Conservation (phyloP, 1,140 invertebrate species). For the Dendroctonus ponderosae region DNA sequence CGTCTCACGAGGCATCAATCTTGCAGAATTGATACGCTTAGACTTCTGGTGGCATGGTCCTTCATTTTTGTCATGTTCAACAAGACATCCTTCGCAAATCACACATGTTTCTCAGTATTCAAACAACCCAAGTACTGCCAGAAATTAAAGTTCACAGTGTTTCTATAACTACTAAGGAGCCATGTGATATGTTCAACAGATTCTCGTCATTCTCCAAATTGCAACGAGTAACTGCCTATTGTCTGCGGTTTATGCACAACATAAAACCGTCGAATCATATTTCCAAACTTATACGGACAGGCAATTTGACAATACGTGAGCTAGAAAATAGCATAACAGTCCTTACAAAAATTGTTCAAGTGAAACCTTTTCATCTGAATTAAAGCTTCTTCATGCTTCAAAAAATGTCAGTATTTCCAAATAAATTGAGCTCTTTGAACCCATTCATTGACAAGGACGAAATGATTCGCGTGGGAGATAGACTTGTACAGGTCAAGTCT, state of each 20-base stretch:
- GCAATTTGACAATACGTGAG: conserved; percentile 15
- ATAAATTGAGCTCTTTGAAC: conserved; percentile 38
- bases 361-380: not conserved
- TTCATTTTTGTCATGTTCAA: conserved; percentile 3
- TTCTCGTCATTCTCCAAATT: conserved; percentile 4
- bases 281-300: not conserved
- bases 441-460: conserved; percentile 48
- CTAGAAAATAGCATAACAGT: not conserved
- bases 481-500: conserved; percentile 31
- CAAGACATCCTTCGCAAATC: not conserved
- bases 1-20: conserved; percentile 46
- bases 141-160: not conserved
- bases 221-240: conserved; percentile 15
- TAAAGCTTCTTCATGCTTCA: not conserved
- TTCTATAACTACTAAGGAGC: not conserved
- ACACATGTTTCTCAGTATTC: conserved; percentile 11
- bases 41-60: conserved; percentile 27
- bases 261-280: not conserved
- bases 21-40: conserved; percentile 19
- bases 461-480: conserved; percentile 49
- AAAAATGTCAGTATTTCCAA: conserved; percentile 8
- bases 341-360: conserved; percentile 9
- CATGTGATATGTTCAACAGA: conserved; percentile 4
- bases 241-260: conserved; percentile 23
- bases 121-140: conserved; percentile 8